Evolutionary conservation across 64 coral and sea anemone species (phyloP).

Genomic region (Montipora efflorescens): DNA sequence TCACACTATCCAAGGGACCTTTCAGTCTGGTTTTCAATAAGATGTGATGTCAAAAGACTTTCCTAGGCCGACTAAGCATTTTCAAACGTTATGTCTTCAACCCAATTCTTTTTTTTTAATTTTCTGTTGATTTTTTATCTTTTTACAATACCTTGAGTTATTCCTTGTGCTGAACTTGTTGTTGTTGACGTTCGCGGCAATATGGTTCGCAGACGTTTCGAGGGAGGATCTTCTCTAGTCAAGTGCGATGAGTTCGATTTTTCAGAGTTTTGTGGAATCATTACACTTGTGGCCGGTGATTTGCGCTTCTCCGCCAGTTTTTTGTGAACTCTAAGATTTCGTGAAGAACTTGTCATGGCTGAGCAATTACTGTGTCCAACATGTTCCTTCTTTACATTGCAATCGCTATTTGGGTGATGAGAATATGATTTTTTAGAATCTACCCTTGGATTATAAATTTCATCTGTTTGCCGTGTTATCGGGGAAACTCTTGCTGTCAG

Average conservation of each 20-base stretch:
- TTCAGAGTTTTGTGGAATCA: slow-evolving; percentile 1
- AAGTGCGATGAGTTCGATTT: not conserved
- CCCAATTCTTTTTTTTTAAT: too few relatives aligned
- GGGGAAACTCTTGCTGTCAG: slow-evolving; percentile 69
- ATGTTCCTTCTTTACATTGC: not conserved
- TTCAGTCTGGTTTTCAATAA: too few relatives aligned
- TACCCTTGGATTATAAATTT: not conserved
- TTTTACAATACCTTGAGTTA: not conserved
- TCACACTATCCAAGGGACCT: too few relatives aligned
- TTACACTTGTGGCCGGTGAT: slow-evolving; percentile 7
- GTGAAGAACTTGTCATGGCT: not conserved
- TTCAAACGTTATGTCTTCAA: too few relatives aligned
- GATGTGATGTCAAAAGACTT: too few relatives aligned
- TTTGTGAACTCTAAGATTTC: not conserved
- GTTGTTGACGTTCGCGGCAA: slow-evolving; percentile 8
- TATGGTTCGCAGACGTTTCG: slow-evolving; percentile 14
- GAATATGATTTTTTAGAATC: not conserved
- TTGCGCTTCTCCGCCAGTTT: slow-evolving; percentile 41
- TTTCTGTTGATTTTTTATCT: too few relatives aligned
- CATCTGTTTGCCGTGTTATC: slow-evolving; percentile 41
- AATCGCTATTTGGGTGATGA: not conserved
- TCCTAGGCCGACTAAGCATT: too few relatives aligned
- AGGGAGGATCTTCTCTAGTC: not conserved
- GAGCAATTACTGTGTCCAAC: not conserved
- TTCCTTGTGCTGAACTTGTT: slow-evolving; percentile 11